These are phyloP conservation scores for Sebastiscus albofasciatus DNA, from an alignment of 2,797 vertebrate genomes.

Conservation along the genomic window DNA sequence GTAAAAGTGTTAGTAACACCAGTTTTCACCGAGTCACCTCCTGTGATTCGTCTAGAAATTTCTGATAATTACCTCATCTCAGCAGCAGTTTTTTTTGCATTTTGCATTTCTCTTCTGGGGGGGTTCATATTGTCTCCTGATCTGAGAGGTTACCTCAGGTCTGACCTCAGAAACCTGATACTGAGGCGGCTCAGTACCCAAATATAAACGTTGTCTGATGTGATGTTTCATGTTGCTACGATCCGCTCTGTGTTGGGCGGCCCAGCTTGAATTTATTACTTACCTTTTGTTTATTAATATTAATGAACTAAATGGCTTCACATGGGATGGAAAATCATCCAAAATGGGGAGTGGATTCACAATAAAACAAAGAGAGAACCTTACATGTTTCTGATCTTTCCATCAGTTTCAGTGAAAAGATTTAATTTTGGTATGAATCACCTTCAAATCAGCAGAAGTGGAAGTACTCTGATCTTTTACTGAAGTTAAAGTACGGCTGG, in stretches of 20 bases:
- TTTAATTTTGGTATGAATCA: no score
- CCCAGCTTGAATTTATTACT: not conserved
- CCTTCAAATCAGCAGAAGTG: no score
- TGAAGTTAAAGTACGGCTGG: no score
- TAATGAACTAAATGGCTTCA: not conserved
- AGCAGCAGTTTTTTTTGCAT: not conserved
- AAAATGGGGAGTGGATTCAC: not conserved
- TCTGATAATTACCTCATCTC: not conserved
- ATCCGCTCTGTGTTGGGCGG: not conserved
- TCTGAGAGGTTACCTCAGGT: not conserved
- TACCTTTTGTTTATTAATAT: not conserved
- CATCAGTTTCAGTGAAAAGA: no score
- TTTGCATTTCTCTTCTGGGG: not conserved
- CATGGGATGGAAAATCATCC: not conserved
- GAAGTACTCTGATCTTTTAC: no score
- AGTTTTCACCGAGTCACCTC: not conserved
- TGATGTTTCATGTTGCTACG: constrained; percentile 1
- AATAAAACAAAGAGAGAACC: not conserved
- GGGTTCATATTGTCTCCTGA: not conserved
- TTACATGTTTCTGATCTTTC: no score
- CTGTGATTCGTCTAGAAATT: not conserved
- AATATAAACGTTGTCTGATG: constrained; percentile 6
- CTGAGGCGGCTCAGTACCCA: not conserved
- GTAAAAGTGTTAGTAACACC: no score
- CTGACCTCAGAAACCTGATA: constrained; percentile 23